Evolutionary conservation across 2,113 vertebrate genomes (phyloP).

Genomic region (Eubucco bourcierii): DNA sequence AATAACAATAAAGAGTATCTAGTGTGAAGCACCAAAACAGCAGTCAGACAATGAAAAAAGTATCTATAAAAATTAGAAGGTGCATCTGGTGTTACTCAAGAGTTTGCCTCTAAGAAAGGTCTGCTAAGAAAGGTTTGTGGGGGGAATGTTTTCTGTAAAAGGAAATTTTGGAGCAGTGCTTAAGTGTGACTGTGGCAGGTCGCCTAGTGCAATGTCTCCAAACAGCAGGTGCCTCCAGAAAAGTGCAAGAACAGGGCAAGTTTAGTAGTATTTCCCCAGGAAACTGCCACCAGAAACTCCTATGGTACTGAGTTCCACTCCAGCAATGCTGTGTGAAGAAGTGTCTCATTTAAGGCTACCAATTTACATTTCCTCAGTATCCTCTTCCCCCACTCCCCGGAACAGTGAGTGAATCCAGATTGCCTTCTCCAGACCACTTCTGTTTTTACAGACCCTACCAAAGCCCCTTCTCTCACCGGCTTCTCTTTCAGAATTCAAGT

Average conservation of each 20-base stretch:
- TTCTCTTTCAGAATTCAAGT: background rate
- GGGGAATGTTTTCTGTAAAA: background rate
- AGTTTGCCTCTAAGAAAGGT: background rate
- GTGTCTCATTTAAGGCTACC: background rate
- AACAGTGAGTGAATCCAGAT: background rate
- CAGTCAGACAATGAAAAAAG: background rate
- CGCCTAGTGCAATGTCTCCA: background rate
- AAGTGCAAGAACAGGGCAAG: background rate
- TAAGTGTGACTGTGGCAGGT: background rate
- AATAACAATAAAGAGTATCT: background rate
- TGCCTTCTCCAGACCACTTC: background rate
- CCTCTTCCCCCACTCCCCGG: background rate
- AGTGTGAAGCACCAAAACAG: background rate
- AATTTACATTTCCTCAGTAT: background rate
- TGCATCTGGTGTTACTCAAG: background rate
- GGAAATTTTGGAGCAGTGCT: background rate
- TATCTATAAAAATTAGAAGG: background rate
- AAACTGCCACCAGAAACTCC: background rate
- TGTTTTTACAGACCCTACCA: background rate
- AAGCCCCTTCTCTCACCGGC: background rate
- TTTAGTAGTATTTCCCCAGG: background rate
- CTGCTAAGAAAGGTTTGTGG: background rate
- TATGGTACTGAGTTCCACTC: background rate
- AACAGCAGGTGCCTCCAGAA: background rate
- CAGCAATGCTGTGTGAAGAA: rapidly evolving